Conservation (phyloP, 2,888 invertebrate species). For the Colletes collaris region DNA sequence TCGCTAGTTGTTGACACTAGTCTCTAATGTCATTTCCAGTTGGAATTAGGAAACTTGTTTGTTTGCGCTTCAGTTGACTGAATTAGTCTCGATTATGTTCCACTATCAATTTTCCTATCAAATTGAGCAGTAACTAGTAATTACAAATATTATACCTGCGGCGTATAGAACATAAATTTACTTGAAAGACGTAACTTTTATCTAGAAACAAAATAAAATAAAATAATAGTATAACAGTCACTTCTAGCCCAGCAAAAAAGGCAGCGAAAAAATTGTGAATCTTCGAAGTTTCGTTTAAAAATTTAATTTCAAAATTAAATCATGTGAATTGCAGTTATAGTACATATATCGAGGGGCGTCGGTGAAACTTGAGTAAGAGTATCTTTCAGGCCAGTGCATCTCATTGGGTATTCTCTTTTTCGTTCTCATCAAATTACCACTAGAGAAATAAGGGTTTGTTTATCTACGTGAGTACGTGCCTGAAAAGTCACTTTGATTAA, state of each 20-base stretch:
- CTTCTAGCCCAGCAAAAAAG: no score
- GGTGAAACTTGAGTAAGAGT: neutral
- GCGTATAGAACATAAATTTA: neutral
- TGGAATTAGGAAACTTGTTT: slow-evolving; percentile 10
- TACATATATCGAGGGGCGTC: slow-evolving; percentile 3
- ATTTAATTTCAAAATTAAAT: neutral
- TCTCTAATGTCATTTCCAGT: neutral
- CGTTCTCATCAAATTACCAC: slow-evolving; percentile 52
- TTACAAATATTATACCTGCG: neutral
- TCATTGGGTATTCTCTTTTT: slow-evolving; percentile 3
- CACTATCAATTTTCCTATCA: no score
- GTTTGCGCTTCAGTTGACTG: neutral
- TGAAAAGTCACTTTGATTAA: slow-evolving; percentile 69
- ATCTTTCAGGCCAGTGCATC: neutral
- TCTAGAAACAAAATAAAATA: no score
- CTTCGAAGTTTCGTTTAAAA: no score
- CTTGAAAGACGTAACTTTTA: no score
- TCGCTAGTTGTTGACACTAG: slow-evolving; percentile 9
- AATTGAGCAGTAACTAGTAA: no score
- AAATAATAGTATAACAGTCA: no score
- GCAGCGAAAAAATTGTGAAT: no score
- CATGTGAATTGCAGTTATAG: neutral
- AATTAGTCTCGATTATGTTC: neutral
- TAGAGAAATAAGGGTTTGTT: slow-evolving; percentile 56
- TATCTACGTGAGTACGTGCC: slow-evolving; percentile 66